Evolutionary conservation across 1,140 invertebrate genomes (phyloP).

Genomic region (Lordiphosa stackelbergi): DNA sequence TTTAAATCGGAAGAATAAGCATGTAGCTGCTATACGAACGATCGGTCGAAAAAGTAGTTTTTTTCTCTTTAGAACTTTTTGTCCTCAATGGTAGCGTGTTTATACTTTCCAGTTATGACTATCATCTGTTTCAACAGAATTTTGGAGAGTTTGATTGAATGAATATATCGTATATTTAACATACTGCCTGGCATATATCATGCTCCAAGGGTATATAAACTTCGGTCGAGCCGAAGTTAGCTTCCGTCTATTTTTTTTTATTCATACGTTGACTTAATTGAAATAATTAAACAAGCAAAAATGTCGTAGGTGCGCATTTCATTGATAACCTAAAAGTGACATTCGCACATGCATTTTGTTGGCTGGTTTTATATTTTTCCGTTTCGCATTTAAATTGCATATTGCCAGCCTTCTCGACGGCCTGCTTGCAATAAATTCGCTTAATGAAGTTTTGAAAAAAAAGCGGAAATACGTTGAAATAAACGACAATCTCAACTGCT

Average conservation of each 20-base stretch:
- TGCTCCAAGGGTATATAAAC: too few relatives aligned
- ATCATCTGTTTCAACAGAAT: too few relatives aligned
- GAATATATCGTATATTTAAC: too few relatives aligned
- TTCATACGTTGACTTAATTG: conserved; percentile 55
- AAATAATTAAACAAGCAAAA: conserved; percentile 63
- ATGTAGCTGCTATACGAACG: too few relatives aligned
- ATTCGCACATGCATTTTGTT: conserved; percentile 43
- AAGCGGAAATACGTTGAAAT: conserved; percentile 4
- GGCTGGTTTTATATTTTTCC: conserved; percentile 17
- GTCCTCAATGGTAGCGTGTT: too few relatives aligned
- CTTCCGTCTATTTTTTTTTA: conserved; percentile 2
- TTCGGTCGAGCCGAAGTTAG: too few relatives aligned
- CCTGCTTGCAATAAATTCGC: conserved; percentile 58
- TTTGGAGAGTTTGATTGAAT: too few relatives aligned
- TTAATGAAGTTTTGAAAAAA: conserved; percentile 63
- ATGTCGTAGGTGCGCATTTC: conserved; percentile 51
- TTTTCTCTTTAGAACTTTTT: too few relatives aligned
- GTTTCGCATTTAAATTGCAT: conserved; percentile 54
- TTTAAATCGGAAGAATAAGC: too few relatives aligned
- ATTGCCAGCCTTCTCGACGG: conserved; percentile 17
- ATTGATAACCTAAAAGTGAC: conserved; percentile 62
- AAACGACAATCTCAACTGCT: conserved; percentile 21
- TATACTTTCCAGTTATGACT: too few relatives aligned
- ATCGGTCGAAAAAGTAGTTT: too few relatives aligned
- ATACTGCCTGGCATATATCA: too few relatives aligned